These are phyloP conservation scores for Sinocyclocheilus grahami DNA, from an alignment of 2,113 vertebrate species.

Conservation along the genomic window DNA sequence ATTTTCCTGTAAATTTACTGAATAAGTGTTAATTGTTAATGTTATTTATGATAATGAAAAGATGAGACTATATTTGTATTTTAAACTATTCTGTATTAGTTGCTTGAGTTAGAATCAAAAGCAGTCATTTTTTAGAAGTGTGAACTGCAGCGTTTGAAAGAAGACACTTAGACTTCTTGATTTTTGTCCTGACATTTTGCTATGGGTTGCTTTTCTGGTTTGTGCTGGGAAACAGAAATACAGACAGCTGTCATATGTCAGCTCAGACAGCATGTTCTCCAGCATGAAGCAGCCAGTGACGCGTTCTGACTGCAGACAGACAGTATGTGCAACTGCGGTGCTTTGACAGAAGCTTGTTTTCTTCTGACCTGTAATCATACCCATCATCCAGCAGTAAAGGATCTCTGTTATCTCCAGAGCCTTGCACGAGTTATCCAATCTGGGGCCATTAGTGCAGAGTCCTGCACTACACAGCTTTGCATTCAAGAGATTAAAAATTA, in stretches of 20 bases:
- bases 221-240: conserved; percentile 16
- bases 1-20: not conserved
- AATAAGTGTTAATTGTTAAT: not conserved
- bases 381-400: conserved; percentile 52
- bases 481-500: conserved; percentile 72
- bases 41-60: not conserved
- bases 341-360: conserved; percentile 44
- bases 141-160: not conserved
- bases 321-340: conserved; percentile 3
- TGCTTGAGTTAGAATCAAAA: not conserved
- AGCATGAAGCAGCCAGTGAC: not conserved
- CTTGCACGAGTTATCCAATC: conserved; percentile 64
- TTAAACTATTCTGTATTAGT: not conserved
- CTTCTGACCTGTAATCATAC: conserved; percentile 58
- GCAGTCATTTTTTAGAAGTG: not conserved
- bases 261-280: conserved; percentile 3
- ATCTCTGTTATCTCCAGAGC: conserved; percentile 49
- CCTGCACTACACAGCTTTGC: conserved; percentile 55
- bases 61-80: not conserved
- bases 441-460: conserved; percentile 59
- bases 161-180: not conserved
- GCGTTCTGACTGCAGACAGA: conserved; percentile 23
- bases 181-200: conserved; percentile 1
- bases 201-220: conserved; percentile 1
- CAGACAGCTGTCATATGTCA: conserved; percentile 7